These are phyloP conservation scores for Pollicipes pollicipes DNA, from an alignment of 1,140 invertebrate genomes.

Conservation along the genomic window DNA sequence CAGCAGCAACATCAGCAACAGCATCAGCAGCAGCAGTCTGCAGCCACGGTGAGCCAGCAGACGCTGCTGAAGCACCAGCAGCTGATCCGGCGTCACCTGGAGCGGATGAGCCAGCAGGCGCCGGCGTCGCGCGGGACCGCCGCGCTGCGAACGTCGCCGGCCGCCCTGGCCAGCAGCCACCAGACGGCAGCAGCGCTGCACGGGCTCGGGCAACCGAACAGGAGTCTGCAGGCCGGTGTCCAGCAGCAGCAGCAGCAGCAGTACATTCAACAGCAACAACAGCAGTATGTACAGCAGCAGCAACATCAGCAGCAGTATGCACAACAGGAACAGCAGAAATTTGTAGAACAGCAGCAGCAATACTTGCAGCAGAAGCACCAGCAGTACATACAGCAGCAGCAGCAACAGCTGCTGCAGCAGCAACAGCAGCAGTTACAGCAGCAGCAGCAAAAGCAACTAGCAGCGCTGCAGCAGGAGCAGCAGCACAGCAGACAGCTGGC, in stretches of 20 bases:
- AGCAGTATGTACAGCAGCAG: background rate
- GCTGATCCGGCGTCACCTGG: background rate
- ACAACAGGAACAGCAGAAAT: background rate
- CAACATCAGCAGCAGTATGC: background rate
- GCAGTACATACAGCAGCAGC: background rate
- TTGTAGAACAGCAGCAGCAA: background rate
- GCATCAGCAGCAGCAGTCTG: background rate
- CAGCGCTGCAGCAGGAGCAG: slow-evolving; percentile 15
- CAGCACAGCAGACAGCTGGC: no score
- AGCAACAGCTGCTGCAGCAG: slow-evolving; percentile 4
- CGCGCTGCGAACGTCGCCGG: no score
- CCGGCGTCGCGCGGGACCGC: no score
- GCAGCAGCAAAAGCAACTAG: slow-evolving; percentile 16
- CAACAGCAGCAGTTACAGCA: background rate
- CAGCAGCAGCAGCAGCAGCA: background rate
- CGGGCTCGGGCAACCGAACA: no score
- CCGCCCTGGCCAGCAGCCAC: no score
- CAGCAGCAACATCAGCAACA: background rate
- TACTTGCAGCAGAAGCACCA: background rate
- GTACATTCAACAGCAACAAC: background rate
- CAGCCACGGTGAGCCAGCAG: no score
- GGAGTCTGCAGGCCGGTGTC: no score
- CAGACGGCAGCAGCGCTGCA: no score
- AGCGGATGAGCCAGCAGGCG: no score
- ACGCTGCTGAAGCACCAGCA: background rate